phyloP scores from a whole-genome alignment of 2,888 invertebrate genomes.

The Deroplatys truncata region DNA sequence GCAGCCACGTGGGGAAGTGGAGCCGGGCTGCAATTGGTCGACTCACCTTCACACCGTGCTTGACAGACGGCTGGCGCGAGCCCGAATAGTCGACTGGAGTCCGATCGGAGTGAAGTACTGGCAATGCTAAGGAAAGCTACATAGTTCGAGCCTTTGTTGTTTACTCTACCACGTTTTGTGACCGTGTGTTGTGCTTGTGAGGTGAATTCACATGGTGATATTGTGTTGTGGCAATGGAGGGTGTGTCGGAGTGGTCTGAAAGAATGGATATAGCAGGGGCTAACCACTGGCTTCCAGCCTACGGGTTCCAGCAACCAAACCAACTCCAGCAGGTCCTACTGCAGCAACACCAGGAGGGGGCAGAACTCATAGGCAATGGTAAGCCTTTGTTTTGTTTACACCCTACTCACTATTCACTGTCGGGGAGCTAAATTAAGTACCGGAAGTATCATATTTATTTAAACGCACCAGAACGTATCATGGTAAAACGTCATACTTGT shows the following conservation, averaged over 20 bases:
- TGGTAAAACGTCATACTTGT: too few species aligned
- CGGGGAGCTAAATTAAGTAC: too few species aligned
- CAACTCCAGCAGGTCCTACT: slow-evolving; percentile 51
- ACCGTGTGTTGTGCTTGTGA: not conserved
- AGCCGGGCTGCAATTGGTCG: slow-evolving; percentile 2
- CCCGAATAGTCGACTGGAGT: not conserved
- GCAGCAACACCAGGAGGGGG: not conserved
- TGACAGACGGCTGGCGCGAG: not conserved
- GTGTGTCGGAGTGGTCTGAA: slow-evolving; percentile 61
- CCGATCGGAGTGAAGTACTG: not conserved
- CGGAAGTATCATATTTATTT: too few species aligned
- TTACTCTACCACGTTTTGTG: not conserved
- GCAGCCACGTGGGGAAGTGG: not conserved
- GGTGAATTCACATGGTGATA: not conserved
- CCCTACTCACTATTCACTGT: too few species aligned
- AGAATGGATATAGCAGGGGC: slow-evolving; percentile 21
- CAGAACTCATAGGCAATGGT: not conserved
- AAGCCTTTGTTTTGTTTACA: not conserved
- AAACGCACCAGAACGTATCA: too few species aligned
- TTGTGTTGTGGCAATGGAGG: slow-evolving; percentile 51
- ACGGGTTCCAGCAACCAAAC: slow-evolving; percentile 68
- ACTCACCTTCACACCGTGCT: not conserved
- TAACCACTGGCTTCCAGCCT: slow-evolving; percentile 75
- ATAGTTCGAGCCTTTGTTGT: not conserved
- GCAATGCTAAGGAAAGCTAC: not conserved